Evolutionary conservation across 2,113 vertebrate genomes (phyloP).

Genomic region (Grantiella picta): DNA sequence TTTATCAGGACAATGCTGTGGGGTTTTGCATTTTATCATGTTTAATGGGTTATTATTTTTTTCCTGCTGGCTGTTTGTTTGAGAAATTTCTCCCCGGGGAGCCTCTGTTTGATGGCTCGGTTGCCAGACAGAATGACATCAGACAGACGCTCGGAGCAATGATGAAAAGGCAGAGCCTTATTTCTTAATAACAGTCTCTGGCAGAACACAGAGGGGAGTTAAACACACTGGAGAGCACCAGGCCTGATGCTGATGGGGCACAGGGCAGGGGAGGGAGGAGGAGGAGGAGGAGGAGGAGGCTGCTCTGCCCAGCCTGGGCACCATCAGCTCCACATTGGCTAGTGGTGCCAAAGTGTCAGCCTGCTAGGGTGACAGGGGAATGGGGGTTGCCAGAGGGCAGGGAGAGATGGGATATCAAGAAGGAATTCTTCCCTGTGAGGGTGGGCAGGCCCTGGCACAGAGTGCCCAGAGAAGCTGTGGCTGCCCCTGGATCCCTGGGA

Average conservation of each 20-base stretch:
- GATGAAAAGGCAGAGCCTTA: constrained; percentile 37
- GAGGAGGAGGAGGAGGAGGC: neutral
- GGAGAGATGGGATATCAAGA: too few relatives aligned
- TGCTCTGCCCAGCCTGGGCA: neutral
- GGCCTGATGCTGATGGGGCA: neutral
- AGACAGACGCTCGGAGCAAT: constrained; percentile 25
- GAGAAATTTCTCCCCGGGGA: constrained; percentile 51
- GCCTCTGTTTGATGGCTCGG: neutral
- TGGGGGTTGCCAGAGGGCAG: too few relatives aligned
- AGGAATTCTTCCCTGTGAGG: too few relatives aligned
- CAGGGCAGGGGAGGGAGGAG: neutral
- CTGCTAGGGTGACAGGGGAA: too few relatives aligned
- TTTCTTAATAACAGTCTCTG: constrained; percentile 35
- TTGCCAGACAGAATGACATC: constrained; percentile 63
- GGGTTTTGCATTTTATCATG: neutral
- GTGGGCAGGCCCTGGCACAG: too few relatives aligned
- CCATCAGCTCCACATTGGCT: too few relatives aligned
- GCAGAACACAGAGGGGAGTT: neutral
- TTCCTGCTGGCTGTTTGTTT: constrained; percentile 42
- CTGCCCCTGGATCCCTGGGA: too few relatives aligned
- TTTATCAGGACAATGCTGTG: neutral
- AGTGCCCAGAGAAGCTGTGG: too few relatives aligned
- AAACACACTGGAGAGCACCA: neutral
- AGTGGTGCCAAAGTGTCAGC: too few relatives aligned
- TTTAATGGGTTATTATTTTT: constrained; percentile 51